phyloP scores from a whole-genome alignment of 2,113 vertebrate genomes.

The Festucalex cinctus region DNA sequence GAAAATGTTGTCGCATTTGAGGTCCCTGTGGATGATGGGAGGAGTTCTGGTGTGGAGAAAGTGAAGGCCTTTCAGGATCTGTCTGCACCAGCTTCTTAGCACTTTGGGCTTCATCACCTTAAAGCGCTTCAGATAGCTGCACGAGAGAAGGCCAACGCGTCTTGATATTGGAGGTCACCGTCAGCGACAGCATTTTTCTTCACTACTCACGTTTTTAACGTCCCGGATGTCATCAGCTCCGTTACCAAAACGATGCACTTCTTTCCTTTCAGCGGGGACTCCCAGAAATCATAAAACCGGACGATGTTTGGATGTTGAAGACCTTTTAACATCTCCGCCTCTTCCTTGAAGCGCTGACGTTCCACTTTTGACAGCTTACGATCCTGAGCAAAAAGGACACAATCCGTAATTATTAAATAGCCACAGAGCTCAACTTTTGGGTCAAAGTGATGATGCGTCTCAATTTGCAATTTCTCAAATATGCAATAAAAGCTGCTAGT shows the following conservation, averaged over 20 bases:
- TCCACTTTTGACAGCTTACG: constrained; percentile 90
- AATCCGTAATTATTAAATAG: neutral
- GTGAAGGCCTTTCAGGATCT: constrained; percentile 90
- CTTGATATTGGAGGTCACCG: too few relatives aligned
- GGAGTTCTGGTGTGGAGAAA: constrained; percentile 92
- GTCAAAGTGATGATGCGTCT: neutral
- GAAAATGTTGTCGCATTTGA: constrained; percentile 97
- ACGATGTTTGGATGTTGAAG: constrained; percentile 76
- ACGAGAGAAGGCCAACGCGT: constrained; percentile 4
- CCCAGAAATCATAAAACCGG: constrained; percentile 85
- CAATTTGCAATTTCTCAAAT: too few relatives aligned
- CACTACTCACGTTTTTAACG: constrained; percentile 86
- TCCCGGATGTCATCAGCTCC: constrained; percentile 93
- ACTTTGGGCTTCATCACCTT: constrained; percentile 97
- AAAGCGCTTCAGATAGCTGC: constrained; percentile 90
- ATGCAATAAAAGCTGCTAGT: neutral
- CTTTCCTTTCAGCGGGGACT: constrained; percentile 87
- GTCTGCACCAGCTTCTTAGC: constrained; percentile 90
- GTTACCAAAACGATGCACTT: constrained; percentile 92
- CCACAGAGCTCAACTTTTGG: constrained; percentile 13
- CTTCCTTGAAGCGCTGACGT: constrained; percentile 91
- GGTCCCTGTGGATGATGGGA: constrained; percentile 92
- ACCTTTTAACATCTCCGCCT: constrained; percentile 94
- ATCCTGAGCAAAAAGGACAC: constrained; percentile 69
- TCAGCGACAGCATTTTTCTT: constrained; percentile 1